Evolutionary conservation across 2,113 vertebrate species (phyloP).

Genomic region (Elgaria multicarinata): DNA sequence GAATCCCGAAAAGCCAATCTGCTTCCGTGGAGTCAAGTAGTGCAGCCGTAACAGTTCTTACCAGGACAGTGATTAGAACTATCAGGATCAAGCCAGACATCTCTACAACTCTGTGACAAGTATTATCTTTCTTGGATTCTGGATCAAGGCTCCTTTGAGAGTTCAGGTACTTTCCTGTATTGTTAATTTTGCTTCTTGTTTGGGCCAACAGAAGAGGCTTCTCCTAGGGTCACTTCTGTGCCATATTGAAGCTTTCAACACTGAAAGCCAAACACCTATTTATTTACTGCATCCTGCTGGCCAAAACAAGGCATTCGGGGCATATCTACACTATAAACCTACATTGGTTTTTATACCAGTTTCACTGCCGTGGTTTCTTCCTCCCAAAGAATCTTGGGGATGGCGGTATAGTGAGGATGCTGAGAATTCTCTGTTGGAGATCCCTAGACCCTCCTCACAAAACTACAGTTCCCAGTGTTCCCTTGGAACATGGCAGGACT

Average conservation of each 20-base stretch:
- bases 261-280: not conserved
- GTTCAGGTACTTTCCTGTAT: not conserved
- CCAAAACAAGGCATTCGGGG: not conserved
- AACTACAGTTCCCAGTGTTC: not conserved
- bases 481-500: not conserved
- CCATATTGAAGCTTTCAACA: not conserved
- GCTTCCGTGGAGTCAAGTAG: not conserved
- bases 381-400: not conserved
- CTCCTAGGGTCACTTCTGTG: not conserved
- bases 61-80: not conserved
- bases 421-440: not conserved
- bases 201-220: not conserved
- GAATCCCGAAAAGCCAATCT: not conserved
- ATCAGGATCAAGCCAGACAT: conserved; percentile 14
- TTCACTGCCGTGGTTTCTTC: not conserved
- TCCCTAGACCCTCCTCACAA: not conserved
- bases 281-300: not conserved
- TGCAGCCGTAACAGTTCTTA: not conserved
- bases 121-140: not conserved
- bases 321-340: not conserved
- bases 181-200: not conserved
- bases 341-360: not conserved
- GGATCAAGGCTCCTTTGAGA: not conserved
- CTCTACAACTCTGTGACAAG: conserved; percentile 13
- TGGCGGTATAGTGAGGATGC: not conserved